These are phyloP conservation scores for Melolontha melolontha DNA, from an alignment of 2,888 invertebrate species.

Conservation along the genomic window DNA sequence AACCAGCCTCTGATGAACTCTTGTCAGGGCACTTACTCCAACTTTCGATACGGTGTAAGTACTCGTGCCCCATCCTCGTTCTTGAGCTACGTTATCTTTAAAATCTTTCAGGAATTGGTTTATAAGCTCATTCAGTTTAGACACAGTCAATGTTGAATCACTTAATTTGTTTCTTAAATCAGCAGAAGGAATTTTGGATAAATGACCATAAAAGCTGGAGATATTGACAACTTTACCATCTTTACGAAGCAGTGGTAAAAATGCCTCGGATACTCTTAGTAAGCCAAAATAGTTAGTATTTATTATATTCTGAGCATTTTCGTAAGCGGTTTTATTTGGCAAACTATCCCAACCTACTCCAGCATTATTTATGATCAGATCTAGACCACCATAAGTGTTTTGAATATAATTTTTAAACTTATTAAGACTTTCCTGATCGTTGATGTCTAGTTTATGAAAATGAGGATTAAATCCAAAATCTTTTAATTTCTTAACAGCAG, in stretches of 20 bases:
- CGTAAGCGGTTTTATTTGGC: slow-evolving; percentile 1
- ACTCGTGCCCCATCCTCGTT: slow-evolving; percentile 38
- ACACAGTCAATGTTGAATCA: slow-evolving; percentile 70
- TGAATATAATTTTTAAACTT: slow-evolving; percentile 72
- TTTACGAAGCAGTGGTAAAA: slow-evolving; percentile 78
- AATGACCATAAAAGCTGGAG: slow-evolving; percentile 77
- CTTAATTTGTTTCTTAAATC: slow-evolving; percentile 70
- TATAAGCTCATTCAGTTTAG: slow-evolving; percentile 73
- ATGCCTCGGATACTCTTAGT: slow-evolving; percentile 72
- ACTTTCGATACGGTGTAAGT: slow-evolving; percentile 81
- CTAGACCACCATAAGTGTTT: slow-evolving; percentile 74
- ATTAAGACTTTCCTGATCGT: slow-evolving; percentile 70
- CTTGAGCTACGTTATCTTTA: slow-evolving; percentile 30
- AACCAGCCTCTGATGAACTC: slow-evolving; percentile 75
- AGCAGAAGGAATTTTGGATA: slow-evolving; percentile 72
- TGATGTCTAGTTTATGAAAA: slow-evolving; percentile 79
- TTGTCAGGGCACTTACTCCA: slow-evolving; percentile 75
- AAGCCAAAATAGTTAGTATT: slow-evolving; percentile 78
- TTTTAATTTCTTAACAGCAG: slow-evolving; percentile 72
- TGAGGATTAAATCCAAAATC: slow-evolving; percentile 68
- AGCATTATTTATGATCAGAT: slow-evolving; percentile 82
- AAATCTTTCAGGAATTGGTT: slow-evolving; percentile 72
- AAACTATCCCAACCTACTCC: slow-evolving; percentile 71
- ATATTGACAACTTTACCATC: slow-evolving; percentile 82
- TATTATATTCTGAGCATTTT: slow-evolving; percentile 74